Evolutionary conservation across 2,113 vertebrate genomes (phyloP).

Genomic region (Hypomesus transpacificus): DNA sequence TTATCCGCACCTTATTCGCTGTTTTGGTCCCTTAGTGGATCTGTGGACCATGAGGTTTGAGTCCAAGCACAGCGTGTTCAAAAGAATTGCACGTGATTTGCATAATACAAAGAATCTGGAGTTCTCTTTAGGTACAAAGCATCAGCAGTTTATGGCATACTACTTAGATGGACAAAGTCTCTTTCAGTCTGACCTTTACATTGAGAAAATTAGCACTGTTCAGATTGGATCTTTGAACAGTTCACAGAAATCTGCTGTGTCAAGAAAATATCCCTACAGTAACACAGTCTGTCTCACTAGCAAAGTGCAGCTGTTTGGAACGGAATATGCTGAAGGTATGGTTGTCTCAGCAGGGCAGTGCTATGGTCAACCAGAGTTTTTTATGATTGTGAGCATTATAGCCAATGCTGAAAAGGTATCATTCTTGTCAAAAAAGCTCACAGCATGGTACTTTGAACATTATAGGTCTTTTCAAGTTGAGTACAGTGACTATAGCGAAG

Average conservation of each 20-base stretch:
- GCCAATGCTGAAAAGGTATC: not conserved
- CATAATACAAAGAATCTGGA: too few species aligned
- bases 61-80: too few species aligned
- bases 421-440: conserved; percentile 12
- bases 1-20: too few species aligned
- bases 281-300: conserved; percentile 12
- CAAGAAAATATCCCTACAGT: conserved; percentile 7
- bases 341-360: conserved; percentile 12
- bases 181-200: conserved; percentile 15
- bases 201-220: conserved; percentile 22
- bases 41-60: too few species aligned
- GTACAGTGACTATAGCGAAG: conserved; percentile 12
- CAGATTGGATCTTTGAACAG: conserved; percentile 3
- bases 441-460: conserved; percentile 11
- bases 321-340: conserved; percentile 15
- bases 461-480: conserved; percentile 17
- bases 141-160: not conserved
- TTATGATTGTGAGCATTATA: conserved; percentile 14
- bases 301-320: conserved; percentile 10
- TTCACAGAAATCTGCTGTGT: conserved; percentile 1
- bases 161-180: conserved; percentile 17
- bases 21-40: too few species aligned
- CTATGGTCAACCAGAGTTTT: conserved; percentile 15
- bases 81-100: too few species aligned
- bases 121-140: too few species aligned